phyloP scores from a whole-genome alignment of 2,888 invertebrate species.

The Hydriomena furcata region DNA sequence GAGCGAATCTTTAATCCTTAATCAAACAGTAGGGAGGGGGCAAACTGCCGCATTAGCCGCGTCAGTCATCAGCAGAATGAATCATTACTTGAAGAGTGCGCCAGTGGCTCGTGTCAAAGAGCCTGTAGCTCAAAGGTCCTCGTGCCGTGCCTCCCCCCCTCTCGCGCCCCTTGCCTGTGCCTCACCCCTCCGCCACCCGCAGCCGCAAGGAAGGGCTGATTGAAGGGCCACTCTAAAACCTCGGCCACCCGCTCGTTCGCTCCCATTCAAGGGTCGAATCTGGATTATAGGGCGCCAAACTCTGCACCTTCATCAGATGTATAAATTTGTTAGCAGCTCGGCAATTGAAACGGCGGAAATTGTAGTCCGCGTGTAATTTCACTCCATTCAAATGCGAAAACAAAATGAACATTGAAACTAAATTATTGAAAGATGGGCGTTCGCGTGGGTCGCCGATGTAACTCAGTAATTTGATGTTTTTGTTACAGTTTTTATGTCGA shows the following conservation, averaged over 20 bases:
- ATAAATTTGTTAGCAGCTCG: conserved; percentile 72
- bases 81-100: conserved; percentile 83
- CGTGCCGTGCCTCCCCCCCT: conserved; percentile 49
- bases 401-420: conserved; percentile 48
- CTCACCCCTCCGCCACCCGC: conserved; percentile 38
- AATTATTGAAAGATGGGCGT: conserved; percentile 39
- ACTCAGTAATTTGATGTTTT: conserved; percentile 32
- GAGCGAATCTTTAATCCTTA: conserved; percentile 66
- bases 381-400: conserved; percentile 59
- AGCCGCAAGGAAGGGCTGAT: conserved; percentile 75
- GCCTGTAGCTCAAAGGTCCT: conserved; percentile 80
- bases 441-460: conserved; percentile 24
- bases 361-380: conserved; percentile 67
- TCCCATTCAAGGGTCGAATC: conserved; percentile 80
- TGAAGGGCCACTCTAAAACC: conserved; percentile 82
- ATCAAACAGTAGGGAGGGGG: conserved; percentile 64
- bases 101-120: conserved; percentile 83
- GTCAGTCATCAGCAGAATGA: conserved; percentile 82
- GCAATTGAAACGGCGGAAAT: conserved; percentile 71
- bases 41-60: conserved; percentile 76
- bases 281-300: conserved; percentile 81
- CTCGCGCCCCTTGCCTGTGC: conserved; percentile 32
- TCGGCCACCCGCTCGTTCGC: conserved; percentile 80
- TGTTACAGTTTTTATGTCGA: conserved; percentile 20
- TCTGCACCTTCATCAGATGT: conserved; percentile 80